Evolutionary conservation across 2,797 vertebrate genomes (phyloP), one percentile per base, ranked within the genome.

Genomic region (Champsocephalus gunnari): DNA sequence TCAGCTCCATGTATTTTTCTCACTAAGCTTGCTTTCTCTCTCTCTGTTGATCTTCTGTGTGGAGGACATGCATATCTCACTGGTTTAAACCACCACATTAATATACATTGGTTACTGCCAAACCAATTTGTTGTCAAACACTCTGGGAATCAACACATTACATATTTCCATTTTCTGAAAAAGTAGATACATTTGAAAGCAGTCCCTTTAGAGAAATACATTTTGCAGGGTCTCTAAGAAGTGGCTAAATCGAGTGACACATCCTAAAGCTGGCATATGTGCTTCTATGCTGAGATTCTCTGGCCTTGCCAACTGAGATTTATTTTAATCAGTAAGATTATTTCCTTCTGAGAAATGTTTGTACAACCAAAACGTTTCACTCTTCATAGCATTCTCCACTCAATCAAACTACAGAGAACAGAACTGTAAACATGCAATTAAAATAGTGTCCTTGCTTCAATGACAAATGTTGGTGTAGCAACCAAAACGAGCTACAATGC

Each of bases 381-480:
- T 84, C 65, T 77, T 60, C 60, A 57, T 47, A 76, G 45, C 55
- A 60, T 32, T 75, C 24, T 9, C 13, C 24, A 74, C 56, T 61
- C 70, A 82, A 76, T 71, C 62, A 75, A 48, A 58, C 74, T 73
- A 57, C 17, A 21, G 70, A 54, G 75, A 86, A 73, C 19, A 38
- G 9, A 69, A 54, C 56, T 73, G 78, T 80, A 64, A 54, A 80
- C 81, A 88, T 72, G 66, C 68, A 88, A 87, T 90, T 89, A 85
- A 87, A 86, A 82, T 10, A 0, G 9, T 77, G 82, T 74, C 81
- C 80, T 85, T 88, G 80, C 63, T 63, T 82, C 81, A 84, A 83
- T 85, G 79, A 84, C 77, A 84, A 48, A 13, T 63, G 53, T 65
- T 9, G 28, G 21, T 41, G 66, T 43, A 59, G 73, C 59, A 47